phyloP scores from a whole-genome alignment of 2,797 vertebrate genomes.

The Neopelma chrysocephalum region DNA sequence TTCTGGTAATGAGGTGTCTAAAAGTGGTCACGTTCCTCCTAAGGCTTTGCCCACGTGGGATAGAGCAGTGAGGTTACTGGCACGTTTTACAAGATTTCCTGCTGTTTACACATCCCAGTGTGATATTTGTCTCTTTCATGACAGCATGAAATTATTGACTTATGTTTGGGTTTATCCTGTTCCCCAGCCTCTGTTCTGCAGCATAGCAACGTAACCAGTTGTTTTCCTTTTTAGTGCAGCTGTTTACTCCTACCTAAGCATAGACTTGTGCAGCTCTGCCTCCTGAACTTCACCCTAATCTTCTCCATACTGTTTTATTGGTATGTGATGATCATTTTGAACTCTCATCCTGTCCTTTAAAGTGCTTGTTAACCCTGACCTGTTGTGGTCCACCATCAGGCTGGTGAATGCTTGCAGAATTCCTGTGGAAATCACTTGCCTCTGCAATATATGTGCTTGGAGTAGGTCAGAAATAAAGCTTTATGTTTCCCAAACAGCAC shows the following conservation, averaged over 20 bases:
- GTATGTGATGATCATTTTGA: background rate
- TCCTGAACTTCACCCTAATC: background rate
- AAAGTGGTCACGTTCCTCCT: background rate
- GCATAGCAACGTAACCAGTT: rapidly evolving
- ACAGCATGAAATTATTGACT: background rate
- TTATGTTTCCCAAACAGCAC: background rate
- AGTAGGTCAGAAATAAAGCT: background rate
- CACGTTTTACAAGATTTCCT: background rate
- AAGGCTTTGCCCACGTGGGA: rapidly evolving
- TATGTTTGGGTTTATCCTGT: background rate
- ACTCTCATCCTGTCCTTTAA: background rate
- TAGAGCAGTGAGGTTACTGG: background rate
- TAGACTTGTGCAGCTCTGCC: background rate
- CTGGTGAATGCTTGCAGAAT: background rate
- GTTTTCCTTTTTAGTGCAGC: background rate
- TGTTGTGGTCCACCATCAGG: background rate
- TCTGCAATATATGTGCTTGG: background rate
- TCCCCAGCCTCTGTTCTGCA: background rate
- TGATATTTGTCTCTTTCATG: background rate
- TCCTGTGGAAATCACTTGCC: background rate
- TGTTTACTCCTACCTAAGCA: background rate
- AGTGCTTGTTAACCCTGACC: background rate
- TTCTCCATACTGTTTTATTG: background rate
- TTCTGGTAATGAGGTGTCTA: background rate
- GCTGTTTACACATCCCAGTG: background rate